phyloP scores from a whole-genome alignment of 2,797 vertebrate genomes.

The Cyclura pinguis region DNA sequence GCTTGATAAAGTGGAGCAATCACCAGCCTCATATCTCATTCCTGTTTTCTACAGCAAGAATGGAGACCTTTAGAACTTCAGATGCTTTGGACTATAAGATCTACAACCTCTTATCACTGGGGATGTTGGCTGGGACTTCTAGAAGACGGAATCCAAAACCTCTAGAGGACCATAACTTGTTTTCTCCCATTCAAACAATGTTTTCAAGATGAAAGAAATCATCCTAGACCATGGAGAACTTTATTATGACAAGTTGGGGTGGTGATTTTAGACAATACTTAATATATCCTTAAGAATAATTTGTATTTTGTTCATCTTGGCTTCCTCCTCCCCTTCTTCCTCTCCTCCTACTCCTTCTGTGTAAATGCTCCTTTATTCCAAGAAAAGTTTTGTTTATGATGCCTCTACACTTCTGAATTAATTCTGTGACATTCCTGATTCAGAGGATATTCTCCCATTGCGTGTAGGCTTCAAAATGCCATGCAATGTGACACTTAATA shows the following conservation, averaged over 20 bases:
- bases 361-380: too few species aligned
- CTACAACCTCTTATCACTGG: not conserved
- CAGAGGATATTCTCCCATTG: not conserved
- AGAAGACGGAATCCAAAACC: not conserved
- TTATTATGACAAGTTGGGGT: not conserved
- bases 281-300: too few species aligned
- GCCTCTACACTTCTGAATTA: not conserved
- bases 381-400: not conserved
- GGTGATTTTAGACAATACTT: too few species aligned
- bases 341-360: not conserved
- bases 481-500: not conserved
- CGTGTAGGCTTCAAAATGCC: not conserved
- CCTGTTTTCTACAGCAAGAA: not conserved
- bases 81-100: not conserved
- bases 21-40: not conserved
- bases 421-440: not conserved
- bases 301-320: too few species aligned
- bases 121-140: not conserved
- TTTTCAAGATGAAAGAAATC: not conserved
- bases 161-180: not conserved
- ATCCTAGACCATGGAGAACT: not conserved
- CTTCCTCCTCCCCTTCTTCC: not conserved
- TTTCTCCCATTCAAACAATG: not conserved
- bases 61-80: not conserved
- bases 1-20: too few species aligned